These are phyloP conservation scores for Metacarcinus magister DNA, from an alignment of 2,888 invertebrate genomes.

Conservation along the genomic window DNA sequence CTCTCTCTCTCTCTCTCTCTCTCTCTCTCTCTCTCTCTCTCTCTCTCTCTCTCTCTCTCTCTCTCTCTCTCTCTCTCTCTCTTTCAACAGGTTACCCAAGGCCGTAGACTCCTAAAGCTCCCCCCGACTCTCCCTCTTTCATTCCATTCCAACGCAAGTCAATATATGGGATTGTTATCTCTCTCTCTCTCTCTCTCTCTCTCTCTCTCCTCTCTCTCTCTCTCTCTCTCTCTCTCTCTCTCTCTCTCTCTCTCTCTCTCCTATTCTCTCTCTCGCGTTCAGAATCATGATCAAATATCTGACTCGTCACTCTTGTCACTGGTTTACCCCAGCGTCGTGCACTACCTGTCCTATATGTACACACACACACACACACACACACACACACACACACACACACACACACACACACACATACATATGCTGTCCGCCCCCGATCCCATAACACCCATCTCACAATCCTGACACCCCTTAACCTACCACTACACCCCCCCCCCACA, in stretches of 20 bases:
- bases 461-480: neutral
- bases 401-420: neutral
- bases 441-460: neutral
- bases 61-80: conserved; percentile 39
- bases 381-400: neutral
- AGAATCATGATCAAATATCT: neutral
- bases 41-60: conserved; percentile 35
- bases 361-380: neutral
- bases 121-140: neutral
- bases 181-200: neutral
- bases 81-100: neutral
- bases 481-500: neutral
- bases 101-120: neutral
- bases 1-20: neutral
- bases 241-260: neutral
- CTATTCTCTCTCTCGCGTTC: neutral
- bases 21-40: conserved; percentile 2
- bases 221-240: neutral
- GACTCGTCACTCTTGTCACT: neutral
- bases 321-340: neutral
- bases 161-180: neutral
- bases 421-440: neutral
- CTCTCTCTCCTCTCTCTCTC: neutral
- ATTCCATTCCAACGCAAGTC: neutral
- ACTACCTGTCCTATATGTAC: neutral